These are phyloP conservation scores for Thermophis baileyi DNA, from an alignment of 2,113 vertebrate species.

Conservation along the genomic window DNA sequence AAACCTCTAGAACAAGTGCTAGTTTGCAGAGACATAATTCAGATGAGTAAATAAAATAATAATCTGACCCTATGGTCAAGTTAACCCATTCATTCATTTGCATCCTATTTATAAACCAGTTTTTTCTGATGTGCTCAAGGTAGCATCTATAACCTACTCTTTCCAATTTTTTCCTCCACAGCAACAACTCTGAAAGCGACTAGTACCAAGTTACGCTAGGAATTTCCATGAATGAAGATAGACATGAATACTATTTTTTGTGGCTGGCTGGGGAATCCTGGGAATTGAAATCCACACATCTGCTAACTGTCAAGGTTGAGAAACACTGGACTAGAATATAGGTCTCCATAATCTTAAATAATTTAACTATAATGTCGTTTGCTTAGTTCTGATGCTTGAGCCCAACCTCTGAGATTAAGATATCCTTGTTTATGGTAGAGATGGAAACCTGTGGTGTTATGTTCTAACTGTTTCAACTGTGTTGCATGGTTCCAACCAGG, in stretches of 20 bases:
- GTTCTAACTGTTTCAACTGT: too few species aligned
- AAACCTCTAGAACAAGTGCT: not conserved
- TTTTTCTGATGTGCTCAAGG: not conserved
- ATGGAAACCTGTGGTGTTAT: not conserved
- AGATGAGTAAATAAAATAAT: not conserved
- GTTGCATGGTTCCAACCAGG: too few species aligned
- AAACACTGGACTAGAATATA: not conserved
- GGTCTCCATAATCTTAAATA: not conserved
- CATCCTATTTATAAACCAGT: not conserved
- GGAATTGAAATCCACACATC: not conserved
- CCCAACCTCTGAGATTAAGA: not conserved
- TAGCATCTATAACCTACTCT: not conserved
- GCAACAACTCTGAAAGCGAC: not conserved
- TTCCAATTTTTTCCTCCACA: not conserved
- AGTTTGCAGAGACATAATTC: not conserved
- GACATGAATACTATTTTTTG: not conserved
- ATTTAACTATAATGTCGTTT: not conserved
- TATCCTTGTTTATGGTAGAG: not conserved
- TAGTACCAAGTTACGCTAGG: not conserved
- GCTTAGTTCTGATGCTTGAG: not conserved
- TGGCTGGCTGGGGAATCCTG: not conserved
- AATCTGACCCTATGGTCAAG: not conserved
- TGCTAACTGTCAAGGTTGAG: not conserved
- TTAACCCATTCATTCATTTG: not conserved
- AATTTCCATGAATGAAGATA: not conserved